Conservation (phyloP, 2,888 invertebrate genomes). For the Nomada fabriciana region DNA sequence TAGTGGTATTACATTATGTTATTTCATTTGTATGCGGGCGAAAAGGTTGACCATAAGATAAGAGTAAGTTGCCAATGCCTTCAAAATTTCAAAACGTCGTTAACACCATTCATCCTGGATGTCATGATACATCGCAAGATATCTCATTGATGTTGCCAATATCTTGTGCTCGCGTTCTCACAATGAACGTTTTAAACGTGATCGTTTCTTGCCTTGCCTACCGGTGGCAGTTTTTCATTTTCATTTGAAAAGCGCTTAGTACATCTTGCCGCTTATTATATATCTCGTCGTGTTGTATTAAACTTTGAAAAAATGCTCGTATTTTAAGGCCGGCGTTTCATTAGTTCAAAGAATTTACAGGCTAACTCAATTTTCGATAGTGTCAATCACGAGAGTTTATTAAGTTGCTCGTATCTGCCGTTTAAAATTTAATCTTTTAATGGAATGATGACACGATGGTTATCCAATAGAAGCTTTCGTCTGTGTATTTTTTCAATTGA, state of each 20-base stretch:
- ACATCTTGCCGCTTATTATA: neutral
- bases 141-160: conserved; percentile 55
- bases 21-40: conserved; percentile 7
- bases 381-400: conserved; percentile 1
- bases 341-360: neutral
- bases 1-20: conserved; percentile 2
- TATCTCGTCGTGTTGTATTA: neutral
- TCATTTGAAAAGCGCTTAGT: neutral
- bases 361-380: neutral
- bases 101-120: conserved; percentile 35
- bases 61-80: conserved; percentile 80
- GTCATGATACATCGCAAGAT: conserved; percentile 72
- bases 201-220: conserved; percentile 19
- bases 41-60: conserved; percentile 45
- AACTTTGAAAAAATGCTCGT: neutral
- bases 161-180: conserved; percentile 10
- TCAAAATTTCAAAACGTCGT: conserved; percentile 74
- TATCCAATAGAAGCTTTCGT: neutral
- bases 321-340: neutral
- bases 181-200: conserved; percentile 2
- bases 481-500: neutral
- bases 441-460: neutral
- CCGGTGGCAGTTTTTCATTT: conserved; percentile 45
- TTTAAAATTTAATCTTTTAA: neutral
- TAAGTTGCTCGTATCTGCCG: neutral